Conservation (phyloP, 2,797 vertebrate genomes). For the Atherinosoma microstoma region DNA sequence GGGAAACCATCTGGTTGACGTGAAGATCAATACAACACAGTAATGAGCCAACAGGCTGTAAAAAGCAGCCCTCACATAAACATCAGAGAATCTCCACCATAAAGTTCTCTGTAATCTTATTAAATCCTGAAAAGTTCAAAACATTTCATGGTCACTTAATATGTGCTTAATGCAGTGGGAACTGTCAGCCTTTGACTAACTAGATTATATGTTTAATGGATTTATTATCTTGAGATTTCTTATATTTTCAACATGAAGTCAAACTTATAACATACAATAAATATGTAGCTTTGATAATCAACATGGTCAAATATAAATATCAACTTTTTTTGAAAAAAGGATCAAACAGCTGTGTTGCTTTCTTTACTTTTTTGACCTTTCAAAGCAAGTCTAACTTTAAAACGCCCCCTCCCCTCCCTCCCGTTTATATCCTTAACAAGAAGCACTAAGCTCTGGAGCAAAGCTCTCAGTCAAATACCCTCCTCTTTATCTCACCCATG, state of each 20-base stretch:
- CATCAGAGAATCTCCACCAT: not conserved
- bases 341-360: conserved; percentile 9
- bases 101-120: not conserved
- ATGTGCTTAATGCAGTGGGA: not conserved
- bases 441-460: conserved; percentile 45
- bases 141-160: conserved; percentile 1
- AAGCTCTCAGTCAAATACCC: conserved; percentile 49
- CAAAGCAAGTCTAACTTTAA: conserved; percentile 26
- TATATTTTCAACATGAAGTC: not conserved
- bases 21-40: conserved; percentile 61
- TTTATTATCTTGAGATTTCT: not conserved
- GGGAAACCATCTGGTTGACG: conserved; percentile 58
- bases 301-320: not conserved
- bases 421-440: conserved; percentile 43
- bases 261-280: not conserved
- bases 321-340: not conserved
- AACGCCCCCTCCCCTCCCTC: conserved; percentile 8
- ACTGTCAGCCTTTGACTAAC: not conserved
- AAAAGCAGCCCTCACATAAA: conserved; percentile 23
- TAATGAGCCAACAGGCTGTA: conserved; percentile 36
- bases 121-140: not conserved
- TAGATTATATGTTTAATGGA: not conserved
- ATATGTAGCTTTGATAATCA: not conserved
- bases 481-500: conserved; percentile 61
- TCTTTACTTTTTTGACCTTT: conserved; percentile 49